Percentiles rank a stretch among this genome's conserved stretches.
phyloP scores from a whole-genome alignment of 2,113 vertebrate genomes.

The Archilochus colubris region DNA sequence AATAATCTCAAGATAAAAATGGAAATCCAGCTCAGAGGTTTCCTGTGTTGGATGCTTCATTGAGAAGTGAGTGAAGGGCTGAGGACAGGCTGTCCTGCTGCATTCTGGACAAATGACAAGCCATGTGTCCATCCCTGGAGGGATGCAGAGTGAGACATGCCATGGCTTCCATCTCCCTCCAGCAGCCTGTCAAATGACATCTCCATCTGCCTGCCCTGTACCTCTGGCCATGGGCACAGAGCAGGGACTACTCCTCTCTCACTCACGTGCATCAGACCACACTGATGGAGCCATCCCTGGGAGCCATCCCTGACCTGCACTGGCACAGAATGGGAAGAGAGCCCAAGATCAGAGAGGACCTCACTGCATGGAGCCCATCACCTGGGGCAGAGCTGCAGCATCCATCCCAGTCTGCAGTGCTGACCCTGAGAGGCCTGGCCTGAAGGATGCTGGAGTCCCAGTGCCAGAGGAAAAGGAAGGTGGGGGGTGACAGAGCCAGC shows the following conservation, averaged over 20 bases:
- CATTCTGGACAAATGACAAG: constrained; percentile 34
- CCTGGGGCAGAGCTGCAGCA: background rate
- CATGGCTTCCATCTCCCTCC: constrained; percentile 23
- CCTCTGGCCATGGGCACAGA: constrained; percentile 10
- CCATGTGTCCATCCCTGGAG: constrained; percentile 1
- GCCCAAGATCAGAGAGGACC: background rate
- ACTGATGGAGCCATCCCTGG: background rate
- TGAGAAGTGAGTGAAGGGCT: background rate
- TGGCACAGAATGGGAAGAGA: background rate
- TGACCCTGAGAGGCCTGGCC: background rate
- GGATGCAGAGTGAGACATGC: background rate
- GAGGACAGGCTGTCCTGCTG: constrained; percentile 42
- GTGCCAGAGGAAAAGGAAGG: background rate
- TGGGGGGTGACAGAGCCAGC: background rate
- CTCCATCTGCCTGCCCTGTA: constrained; percentile 13
- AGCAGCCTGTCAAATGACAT: constrained; percentile 57
- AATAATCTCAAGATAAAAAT: background rate
- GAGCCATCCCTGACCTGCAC: background rate
- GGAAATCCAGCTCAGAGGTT: background rate
- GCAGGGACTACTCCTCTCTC: background rate
- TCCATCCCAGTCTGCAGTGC: background rate
- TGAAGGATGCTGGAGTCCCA: background rate
- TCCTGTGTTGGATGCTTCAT: background rate
- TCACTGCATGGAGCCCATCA: background rate
- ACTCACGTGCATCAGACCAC: background rate